Base-by-base conservation (phyloP, 2,797 vertebrate genomes). In the Poeciliopsis turneri region DNA sequence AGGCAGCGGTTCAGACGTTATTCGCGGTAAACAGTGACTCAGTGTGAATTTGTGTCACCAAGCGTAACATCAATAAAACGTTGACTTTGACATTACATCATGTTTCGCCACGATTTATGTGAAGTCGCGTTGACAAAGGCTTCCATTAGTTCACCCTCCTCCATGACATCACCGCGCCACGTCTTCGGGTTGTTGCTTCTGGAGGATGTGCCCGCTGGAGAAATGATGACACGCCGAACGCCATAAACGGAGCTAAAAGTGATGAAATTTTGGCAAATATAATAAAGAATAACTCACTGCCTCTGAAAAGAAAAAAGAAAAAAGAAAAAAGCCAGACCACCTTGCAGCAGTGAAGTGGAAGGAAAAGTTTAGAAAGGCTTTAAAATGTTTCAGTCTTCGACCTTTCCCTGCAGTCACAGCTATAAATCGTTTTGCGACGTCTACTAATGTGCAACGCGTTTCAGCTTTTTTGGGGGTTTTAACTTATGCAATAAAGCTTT, bases 71-170 rank as follows among this genome's bases (percentile, higher is more conserved):
- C 25, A 41, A 68, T 69, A 43, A 69, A 45, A 45, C 68, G 45
- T 70, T 45, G 12, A 15, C 53, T 55, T n/a, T 55, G 15, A 28
- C 23, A 45, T 70, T n/a, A 7, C 41, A 70, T 45, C 39, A 70
- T 70, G 68, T 70, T 45, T 70, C 2, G n/a, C 68, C 25, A 70
- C 2, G 12, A 13, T 69, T 41, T 43, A 43, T 28, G 68, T 45
- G 39, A 45, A 43, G 68, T n/a, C 41, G 45, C 25, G 7, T n/a
- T 7, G 23, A 43, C 12, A 2, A 70, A 41, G 20, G 43, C 68
- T 45, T 70, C 68, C 41, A 43, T 70, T 28, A 70, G 13, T 43
- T 70, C 68, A 70, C 43, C 3, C 68, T 69, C 43, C 66, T 70
- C 68, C 68, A 70, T 70, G 39, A 70, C 68, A n/a, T 43, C 36